Evolutionary conservation across 2,113 vertebrate genomes (phyloP).

Genomic region (Pelobates fuscus): DNA sequence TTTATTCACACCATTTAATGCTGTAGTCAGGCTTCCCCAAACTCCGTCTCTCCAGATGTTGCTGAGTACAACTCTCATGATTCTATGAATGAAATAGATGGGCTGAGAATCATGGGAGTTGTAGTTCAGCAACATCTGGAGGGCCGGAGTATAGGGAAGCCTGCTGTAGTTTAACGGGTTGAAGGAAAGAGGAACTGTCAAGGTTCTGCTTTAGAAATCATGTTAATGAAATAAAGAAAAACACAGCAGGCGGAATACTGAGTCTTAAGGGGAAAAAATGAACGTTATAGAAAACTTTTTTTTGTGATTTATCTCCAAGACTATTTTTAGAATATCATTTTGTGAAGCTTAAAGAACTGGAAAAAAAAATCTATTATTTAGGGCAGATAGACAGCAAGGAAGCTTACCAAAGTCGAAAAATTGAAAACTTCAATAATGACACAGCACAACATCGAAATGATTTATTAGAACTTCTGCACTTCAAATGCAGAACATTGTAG

Average conservation of each 20-base stretch:
- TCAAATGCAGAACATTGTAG: slow-evolving; percentile 14
- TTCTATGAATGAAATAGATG: too few relatives aligned
- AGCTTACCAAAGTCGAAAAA: slow-evolving; percentile 23
- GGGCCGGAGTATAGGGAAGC: too few relatives aligned
- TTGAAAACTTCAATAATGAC: slow-evolving; percentile 36
- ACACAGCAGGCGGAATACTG: slow-evolving; percentile 14
- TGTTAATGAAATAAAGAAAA: neutral
- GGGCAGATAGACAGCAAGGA: slow-evolving; percentile 30
- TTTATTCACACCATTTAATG: too few relatives aligned
- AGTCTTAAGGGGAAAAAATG: neutral
- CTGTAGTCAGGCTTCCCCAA: too few relatives aligned
- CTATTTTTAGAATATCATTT: slow-evolving; percentile 23
- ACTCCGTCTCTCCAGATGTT: too few relatives aligned
- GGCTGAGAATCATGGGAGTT: too few relatives aligned
- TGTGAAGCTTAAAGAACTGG: neutral
- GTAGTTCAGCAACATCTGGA: too few relatives aligned
- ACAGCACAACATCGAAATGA: slow-evolving; percentile 25
- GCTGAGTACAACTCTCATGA: too few relatives aligned
- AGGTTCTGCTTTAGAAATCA: neutral
- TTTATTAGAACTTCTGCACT: slow-evolving; percentile 12
- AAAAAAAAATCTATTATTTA: slow-evolving; percentile 31
- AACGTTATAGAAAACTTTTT: slow-evolving; percentile 10
- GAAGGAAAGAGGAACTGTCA: too few relatives aligned
- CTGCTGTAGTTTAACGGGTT: too few relatives aligned
- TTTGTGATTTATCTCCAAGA: slow-evolving; percentile 9